A percentile compares a stretch with the other conserved stretches of the same genome.
These are phyloP conservation scores for Druceiella hillmani DNA, from an alignment of 2,888 invertebrate species.

Conservation along the genomic window DNA sequence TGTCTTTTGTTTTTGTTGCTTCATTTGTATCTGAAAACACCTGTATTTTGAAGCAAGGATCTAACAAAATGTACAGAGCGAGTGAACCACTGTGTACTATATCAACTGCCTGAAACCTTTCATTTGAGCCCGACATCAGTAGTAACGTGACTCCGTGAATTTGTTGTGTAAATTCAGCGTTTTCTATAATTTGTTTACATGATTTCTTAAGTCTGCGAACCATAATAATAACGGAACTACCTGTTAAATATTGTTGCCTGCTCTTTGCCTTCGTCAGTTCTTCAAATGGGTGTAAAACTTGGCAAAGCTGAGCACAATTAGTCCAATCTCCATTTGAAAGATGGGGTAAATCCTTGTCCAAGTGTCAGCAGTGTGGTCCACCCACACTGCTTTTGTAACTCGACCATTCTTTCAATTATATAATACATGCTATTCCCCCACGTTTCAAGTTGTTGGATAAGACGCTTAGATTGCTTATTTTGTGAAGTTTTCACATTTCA, in stretches of 20 bases:
- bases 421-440: not conserved
- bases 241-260: not conserved
- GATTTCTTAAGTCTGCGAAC: not conserved
- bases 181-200: not conserved
- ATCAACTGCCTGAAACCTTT: no score
- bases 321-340: not conserved
- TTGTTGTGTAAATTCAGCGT: not conserved
- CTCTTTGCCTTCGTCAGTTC: not conserved
- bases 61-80: no score
- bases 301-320: not conserved
- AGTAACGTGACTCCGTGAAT: no score
- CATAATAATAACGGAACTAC: not conserved
- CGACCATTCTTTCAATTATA: not conserved
- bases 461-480: not conserved
- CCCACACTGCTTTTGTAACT: not conserved
- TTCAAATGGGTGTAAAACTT: constrained; percentile 1
- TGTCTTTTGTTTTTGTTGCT: no score
- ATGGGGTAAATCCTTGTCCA: not conserved
- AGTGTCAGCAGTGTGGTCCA: not conserved
- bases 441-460: not conserved
- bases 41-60: no score
- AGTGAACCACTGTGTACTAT: no score
- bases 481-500: not conserved
- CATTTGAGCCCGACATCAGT: no score
- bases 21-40: no score